These are phyloP conservation scores for Cepphus grylle DNA, from an alignment of 2,113 vertebrate species.

Conservation along the genomic window DNA sequence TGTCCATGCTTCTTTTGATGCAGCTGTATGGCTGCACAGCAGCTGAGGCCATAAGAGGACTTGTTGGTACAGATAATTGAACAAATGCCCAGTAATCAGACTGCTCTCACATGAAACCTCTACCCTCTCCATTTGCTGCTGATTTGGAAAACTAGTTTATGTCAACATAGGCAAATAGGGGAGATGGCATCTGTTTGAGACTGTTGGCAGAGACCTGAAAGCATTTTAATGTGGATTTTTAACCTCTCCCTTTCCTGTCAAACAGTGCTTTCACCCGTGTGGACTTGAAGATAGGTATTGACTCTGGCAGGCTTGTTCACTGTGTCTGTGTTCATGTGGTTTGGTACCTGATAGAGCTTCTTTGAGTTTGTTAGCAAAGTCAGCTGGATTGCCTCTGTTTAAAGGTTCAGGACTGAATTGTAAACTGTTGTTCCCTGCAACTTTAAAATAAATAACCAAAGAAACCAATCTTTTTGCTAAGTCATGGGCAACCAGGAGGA, in stretches of 20 bases:
- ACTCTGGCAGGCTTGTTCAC: neutral
- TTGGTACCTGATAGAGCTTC: neutral
- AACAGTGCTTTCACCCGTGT: neutral
- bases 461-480: neutral
- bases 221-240: neutral
- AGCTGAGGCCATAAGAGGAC: neutral
- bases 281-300: neutral
- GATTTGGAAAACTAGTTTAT: neutral
- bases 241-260: slow-evolving; percentile 16
- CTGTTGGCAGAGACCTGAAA: neutral
- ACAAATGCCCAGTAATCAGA: neutral
- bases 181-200: neutral
- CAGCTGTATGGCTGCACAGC: neutral
- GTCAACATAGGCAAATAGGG: neutral
- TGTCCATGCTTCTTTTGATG: neutral
- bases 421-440: neutral
- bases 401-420: neutral
- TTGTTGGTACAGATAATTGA: neutral
- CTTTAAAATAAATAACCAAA: neutral
- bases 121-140: neutral
- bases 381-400: neutral
- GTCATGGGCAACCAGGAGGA: neutral
- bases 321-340: neutral
- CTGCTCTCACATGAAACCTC: neutral
- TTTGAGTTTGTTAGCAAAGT: neutral